A percentile compares a stretch with the other conserved stretches of the same genome.
These are phyloP conservation scores for Pterois miles DNA, from an alignment of 2,797 vertebrate species.

Conservation along the genomic window DNA sequence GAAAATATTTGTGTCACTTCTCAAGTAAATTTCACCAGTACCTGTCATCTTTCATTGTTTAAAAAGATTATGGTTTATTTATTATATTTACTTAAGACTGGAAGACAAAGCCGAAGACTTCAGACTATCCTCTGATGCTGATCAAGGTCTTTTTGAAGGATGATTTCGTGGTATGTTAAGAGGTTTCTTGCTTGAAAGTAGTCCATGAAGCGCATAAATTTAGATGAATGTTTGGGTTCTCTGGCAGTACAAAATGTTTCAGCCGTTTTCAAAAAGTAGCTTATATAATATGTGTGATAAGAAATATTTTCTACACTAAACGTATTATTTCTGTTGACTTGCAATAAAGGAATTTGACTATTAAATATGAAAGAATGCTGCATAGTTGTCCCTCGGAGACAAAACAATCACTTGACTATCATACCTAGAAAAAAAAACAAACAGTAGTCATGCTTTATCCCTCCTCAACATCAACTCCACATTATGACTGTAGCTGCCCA, in stretches of 20 bases:
- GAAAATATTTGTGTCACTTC: neutral
- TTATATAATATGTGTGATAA: neutral
- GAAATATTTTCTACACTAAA: neutral
- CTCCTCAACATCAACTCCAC: neutral
- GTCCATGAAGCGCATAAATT: neutral
- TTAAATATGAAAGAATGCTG: neutral
- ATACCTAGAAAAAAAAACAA: too few species aligned
- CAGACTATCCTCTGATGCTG: neutral
- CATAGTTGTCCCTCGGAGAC: neutral
- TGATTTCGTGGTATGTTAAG: constrained; percentile 9
- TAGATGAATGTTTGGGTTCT: neutral
- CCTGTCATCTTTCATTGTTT: neutral
- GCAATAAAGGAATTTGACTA: neutral
- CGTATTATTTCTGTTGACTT: neutral
- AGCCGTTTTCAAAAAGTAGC: neutral
- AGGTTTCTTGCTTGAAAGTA: neutral
- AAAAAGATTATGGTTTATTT: constrained; percentile 25
- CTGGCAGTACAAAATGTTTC: neutral
- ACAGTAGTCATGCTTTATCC: too few species aligned
- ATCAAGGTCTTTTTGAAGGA: constrained; percentile 8
- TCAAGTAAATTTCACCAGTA: neutral
- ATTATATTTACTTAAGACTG: neutral
- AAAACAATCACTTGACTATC: neutral
- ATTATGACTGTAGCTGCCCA: neutral
- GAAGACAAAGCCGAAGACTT: too few species aligned